phyloP scores from a whole-genome alignment of 2,888 invertebrate genomes.

The Elmis aenea region DNA sequence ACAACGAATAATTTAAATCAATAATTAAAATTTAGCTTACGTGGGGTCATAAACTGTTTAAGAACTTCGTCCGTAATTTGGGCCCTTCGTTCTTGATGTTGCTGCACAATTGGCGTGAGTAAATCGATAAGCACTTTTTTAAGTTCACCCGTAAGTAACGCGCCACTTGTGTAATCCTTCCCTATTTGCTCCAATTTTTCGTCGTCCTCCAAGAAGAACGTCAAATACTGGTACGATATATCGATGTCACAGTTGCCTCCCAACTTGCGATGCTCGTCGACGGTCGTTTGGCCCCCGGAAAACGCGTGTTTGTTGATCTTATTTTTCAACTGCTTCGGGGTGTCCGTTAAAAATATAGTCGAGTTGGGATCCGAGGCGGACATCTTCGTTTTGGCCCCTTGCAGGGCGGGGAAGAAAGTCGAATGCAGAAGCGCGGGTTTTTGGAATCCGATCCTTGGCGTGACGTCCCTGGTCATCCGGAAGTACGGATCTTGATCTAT shows the following conservation, averaged over 20 bases:
- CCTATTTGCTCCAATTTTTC: conserved; percentile 63
- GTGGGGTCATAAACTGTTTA: conserved; percentile 76
- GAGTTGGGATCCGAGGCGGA: conserved; percentile 92
- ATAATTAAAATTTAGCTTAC: conserved; percentile 62
- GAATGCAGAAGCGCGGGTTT: conserved; percentile 83
- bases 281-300: conserved; percentile 89
- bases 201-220: conserved; percentile 94
- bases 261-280: conserved; percentile 84
- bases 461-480: conserved; percentile 97
- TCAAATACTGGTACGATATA: conserved; percentile 90
- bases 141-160: conserved; percentile 88
- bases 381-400: conserved; percentile 98
- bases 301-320: conserved; percentile 98
- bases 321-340: conserved; percentile 90
- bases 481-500: conserved; percentile 99
- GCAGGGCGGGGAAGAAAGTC: conserved; percentile 63
- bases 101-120: conserved; percentile 70
- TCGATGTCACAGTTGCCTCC: conserved; percentile 98
- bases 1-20: conserved; percentile 27
- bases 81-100: conserved; percentile 77
- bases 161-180: conserved; percentile 79
- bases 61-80: conserved; percentile 81
- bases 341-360: conserved; percentile 93
- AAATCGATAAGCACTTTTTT: conserved; percentile 86
- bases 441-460: conserved; percentile 79